Conservation (phyloP, 2,888 invertebrate species). For the Chorisops tibialis region DNA sequence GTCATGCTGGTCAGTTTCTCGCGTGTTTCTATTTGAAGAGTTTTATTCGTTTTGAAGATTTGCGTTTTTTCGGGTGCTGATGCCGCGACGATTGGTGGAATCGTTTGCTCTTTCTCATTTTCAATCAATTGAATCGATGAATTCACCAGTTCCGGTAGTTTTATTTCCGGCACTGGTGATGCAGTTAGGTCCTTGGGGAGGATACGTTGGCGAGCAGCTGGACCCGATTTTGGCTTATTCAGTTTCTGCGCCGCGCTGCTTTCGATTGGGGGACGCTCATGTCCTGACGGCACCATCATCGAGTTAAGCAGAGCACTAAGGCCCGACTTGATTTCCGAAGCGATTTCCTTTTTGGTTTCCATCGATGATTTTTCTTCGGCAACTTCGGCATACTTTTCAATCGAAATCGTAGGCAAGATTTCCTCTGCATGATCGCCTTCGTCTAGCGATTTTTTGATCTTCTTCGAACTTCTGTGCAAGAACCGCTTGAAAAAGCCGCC, state of each 20-base stretch:
- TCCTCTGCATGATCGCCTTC: conserved; percentile 44
- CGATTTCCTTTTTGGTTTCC: conserved; percentile 48
- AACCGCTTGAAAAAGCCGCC: conserved; percentile 64
- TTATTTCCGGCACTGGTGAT: conserved; percentile 4
- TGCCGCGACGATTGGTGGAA: neutral
- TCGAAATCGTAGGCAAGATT: conserved; percentile 23
- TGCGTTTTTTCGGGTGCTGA: neutral
- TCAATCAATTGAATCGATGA: neutral
- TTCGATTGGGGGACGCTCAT: conserved; percentile 22
- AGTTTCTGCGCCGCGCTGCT: conserved; percentile 55
- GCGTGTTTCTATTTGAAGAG: neutral
- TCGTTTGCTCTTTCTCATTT: neutral
- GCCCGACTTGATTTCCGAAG: conserved; percentile 42
- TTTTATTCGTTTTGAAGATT: neutral
- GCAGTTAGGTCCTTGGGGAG: conserved; percentile 57
- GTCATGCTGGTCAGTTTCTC: neutral
- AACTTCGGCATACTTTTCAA: neutral
- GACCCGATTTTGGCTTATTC: conserved; percentile 54
- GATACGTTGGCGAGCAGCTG: conserved; percentile 57
- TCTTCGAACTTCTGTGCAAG: conserved; percentile 67
- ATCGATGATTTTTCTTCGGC: conserved; percentile 26
- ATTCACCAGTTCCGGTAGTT: neutral
- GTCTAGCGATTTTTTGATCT: conserved; percentile 58
- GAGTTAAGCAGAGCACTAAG: conserved; percentile 44
- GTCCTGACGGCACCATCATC: conserved; percentile 35